Evolutionary conservation across 2,888 invertebrate species (phyloP), one percentile per base, ranked within the genome.

Genomic region (Argyresthia albistria): DNA sequence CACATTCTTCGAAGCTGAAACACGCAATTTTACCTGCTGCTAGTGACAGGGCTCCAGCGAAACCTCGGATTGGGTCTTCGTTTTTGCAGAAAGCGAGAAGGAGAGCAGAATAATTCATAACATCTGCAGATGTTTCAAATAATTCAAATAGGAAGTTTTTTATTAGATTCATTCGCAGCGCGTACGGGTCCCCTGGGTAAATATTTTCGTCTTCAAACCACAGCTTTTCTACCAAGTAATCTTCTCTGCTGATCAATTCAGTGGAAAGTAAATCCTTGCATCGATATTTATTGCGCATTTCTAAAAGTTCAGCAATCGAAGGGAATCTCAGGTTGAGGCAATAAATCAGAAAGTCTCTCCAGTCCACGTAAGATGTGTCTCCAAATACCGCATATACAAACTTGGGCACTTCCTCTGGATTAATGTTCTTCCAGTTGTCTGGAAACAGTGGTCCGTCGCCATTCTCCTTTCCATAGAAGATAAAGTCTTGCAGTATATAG

Each of bases 281-380:
- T 37, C 87, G 69, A 55, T 90, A 90, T 7, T 65, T 67, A 51
- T 76, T 73, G 35, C 90, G 86, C 9, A 86, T 58, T 12, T 76
- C 64, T 45, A 92, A 64, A 53, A 92, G 65, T 58, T 92, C 89
- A 1, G 81, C 77, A 37, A 86, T 69, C 0, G 73, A 84, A 0
- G 92, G 92, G 66, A 80, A 89, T 46, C 77, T 72, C 9, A 92
- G 64, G 59, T 89, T 82, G 37, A 91, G 66, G 63, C 89, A 90
- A 62, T 88, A 89, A 57, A 92, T 77, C 10, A 92, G 73, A 61
- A 93, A 92, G 67, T 92, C 91, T 61, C 89, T 88, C 92, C 92
- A 93, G 61, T 91, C 90, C 9, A 92, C 63, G 56, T 88, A 89
- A 9, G 84, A 86, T 0, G 81, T 79, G 46, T 88, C 80, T 0